Evolutionary conservation across 2,113 vertebrate genomes (phyloP), one percentile per base, ranked within the genome.

Genomic region (Acrocephalus arundinaceus): DNA sequence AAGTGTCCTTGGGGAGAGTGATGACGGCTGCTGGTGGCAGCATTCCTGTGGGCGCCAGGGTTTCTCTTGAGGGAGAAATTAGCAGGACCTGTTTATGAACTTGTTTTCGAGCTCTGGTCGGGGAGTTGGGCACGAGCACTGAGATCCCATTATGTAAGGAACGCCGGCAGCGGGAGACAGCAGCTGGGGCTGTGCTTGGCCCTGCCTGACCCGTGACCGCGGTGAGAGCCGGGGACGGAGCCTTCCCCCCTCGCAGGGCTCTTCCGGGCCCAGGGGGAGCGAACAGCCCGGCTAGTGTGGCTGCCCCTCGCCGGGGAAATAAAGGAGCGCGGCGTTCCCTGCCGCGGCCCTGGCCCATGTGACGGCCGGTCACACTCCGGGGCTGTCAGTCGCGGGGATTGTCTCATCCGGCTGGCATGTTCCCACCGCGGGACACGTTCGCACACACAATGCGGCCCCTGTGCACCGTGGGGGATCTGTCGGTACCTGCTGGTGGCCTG

Each of bases 321-420:
- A 96, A 91, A 94, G 93, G 92, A 90, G 85, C 84, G 41, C 20
- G 28, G 81, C 83, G 23, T 51, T 96, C 89, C 90, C 90, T 93
- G 89, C 91, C 82, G 67, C 89, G 81, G 93, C 91, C 85, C 62
- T 92, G 27, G 15, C 57, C 94, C 77, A 31, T 70, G 87, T 95
- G 93, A 91, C 18, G 28, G 91, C 91, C 58, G 11, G 72, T 92
- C 91, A 71, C 51, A 11, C 72, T 94, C 62, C 46, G 55, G 1
- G 59, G 33, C 93, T 94, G 88, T 37, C 75, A 37, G 90, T 7
- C 15, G 51, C 3, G 5, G 82, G 52, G 90, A 96, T 96, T 97
- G 97, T 89, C 93, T 97, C 97, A 97, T 59, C 82, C 45, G 10
- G 43, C 94, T 97, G 97, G 96, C 95, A 97, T 96, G 93, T 96